Evolutionary conservation across 2,888 invertebrate genomes (phyloP), one percentile per base, ranked within the genome.

Genomic region (Trissoscelio sp.): DNA sequence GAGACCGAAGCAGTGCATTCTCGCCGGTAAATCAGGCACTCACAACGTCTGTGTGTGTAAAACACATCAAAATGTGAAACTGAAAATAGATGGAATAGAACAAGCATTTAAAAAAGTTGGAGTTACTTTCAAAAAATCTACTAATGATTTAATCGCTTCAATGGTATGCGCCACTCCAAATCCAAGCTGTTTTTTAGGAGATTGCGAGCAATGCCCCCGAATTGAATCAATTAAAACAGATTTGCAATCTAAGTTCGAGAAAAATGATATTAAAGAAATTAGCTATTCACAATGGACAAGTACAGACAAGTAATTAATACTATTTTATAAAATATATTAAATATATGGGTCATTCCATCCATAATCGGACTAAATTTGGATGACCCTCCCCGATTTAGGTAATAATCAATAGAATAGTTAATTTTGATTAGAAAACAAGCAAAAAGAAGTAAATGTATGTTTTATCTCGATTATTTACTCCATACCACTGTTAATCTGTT

Each of bases 291-390:
- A 72, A 51, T 70, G 62, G 70, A 39, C 18, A 28, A 31, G 14
- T n/a, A 74, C 74, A 22, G 66, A 74, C 66, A 64, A 22, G 74
- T 72, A 46, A n/a, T n/a, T n/a, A n/a, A n/a, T n/a, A n/a, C n/a
- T n/a, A n/a, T n/a, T n/a, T n/a, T n/a, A n/a, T n/a, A n/a, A n/a
- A n/a, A n/a, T n/a, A n/a, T n/a, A n/a, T n/a, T n/a, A n/a, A n/a
- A n/a, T n/a, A n/a, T n/a, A n/a, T n/a, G n/a, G n/a, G n/a, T n/a
- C n/a, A n/a, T n/a, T n/a, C n/a, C n/a, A n/a, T n/a, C n/a, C n/a
- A n/a, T n/a, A n/a, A n/a, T n/a, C n/a, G n/a, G n/a, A n/a, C n/a
- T n/a, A n/a, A n/a, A n/a, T n/a, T n/a, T n/a, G n/a, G n/a, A n/a
- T n/a, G n/a, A n/a, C n/a, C n/a, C n/a, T n/a, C n/a, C n/a, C n/a